Base-by-base conservation (phyloP, 1,140 invertebrate species). In the Formica selysi region DNA sequence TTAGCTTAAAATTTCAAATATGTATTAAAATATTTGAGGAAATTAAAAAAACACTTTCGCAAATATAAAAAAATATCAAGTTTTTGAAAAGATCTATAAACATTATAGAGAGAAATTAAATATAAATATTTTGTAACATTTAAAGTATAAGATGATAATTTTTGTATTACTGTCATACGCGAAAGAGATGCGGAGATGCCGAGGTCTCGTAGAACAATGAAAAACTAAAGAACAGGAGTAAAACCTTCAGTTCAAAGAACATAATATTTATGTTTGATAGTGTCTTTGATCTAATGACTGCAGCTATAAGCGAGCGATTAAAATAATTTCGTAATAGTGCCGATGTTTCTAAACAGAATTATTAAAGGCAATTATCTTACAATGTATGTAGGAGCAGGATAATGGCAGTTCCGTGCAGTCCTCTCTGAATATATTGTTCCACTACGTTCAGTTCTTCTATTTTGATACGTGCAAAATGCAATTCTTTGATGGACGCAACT, bases 401-500 rank as follows among this genome's bases (percentile, higher is more conserved):
- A 65, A 70, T 80, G 51, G 71, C 70, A 81, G 78, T 5, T 41
- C 5, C 13, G 22, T n/a, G 19, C 16, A 57, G 48, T 80, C 67
- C 29, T 81, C 13, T 59, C 44, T 26, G 26, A 44, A 26, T 10
- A 54, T 68, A 79, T 26, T 41, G 32, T 51, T 48, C 38, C 51
- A 32, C n/a, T 59, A 36, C 29, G 29, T 8, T 26, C 48, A 13
- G 19, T 36, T 6, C 16, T 51, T 70, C 22, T 61, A 59, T 32
- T 32, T 32, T 61, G 26, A 86, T 59, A 44, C 32, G 16, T 10
- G 65, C 32, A 44, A 80, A 61, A 86, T 86, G 76, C 44, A 70
- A 38, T 59, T 80, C 76, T 86, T 86, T 26, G 64, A 86, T 36
- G 29, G 51, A 38, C 54, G 64, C 62, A 61, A 86, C 65, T 86